These are phyloP conservation scores for Mesaphorura yosii DNA, from an alignment of 1,140 invertebrate species.

Conservation along the genomic window DNA sequence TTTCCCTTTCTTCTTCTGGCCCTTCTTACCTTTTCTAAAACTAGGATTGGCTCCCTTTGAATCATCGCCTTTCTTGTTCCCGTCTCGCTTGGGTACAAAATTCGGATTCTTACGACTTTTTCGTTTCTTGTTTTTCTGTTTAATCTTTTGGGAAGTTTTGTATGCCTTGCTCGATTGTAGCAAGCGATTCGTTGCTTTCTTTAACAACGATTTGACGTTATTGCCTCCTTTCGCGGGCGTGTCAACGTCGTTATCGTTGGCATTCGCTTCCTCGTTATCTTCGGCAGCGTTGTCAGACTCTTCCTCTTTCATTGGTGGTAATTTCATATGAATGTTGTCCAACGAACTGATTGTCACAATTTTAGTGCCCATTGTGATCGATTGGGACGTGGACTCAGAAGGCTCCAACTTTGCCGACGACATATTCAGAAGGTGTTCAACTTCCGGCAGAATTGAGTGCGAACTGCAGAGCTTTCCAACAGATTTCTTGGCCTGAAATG, in stretches of 20 bases:
- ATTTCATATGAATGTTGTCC: slow-evolving; percentile 15
- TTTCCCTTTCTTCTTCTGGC: slow-evolving; percentile 7
- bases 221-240: background rate
- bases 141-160: slow-evolving; percentile 23
- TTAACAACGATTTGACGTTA: slow-evolving; percentile 11
- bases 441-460: slow-evolving; percentile 26
- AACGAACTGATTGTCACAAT: slow-evolving; percentile 23
- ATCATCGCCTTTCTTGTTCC: slow-evolving; percentile 1
- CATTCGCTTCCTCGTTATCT: slow-evolving; percentile 6
- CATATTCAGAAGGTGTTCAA: slow-evolving; percentile 14
- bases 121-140: slow-evolving; percentile 21
- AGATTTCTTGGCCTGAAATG: slow-evolving; percentile 12
- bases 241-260: background rate
- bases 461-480: slow-evolving; percentile 19
- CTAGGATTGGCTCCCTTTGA: background rate
- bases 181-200: slow-evolving; percentile 19
- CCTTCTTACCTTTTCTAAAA: background rate
- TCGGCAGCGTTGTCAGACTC: background rate
- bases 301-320: background rate
- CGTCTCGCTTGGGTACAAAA: background rate
- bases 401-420: slow-evolving; percentile 1
- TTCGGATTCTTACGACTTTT: too few species aligned
- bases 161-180: slow-evolving; percentile 18
- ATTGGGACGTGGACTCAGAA: background rate
- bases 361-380: slow-evolving; percentile 14